A percentile compares a stretch with the other conserved stretches of the same genome.
Evolutionary conservation across 2,888 invertebrate genomes (phyloP).

Genomic region (Caenorhabditis sp.): DNA sequence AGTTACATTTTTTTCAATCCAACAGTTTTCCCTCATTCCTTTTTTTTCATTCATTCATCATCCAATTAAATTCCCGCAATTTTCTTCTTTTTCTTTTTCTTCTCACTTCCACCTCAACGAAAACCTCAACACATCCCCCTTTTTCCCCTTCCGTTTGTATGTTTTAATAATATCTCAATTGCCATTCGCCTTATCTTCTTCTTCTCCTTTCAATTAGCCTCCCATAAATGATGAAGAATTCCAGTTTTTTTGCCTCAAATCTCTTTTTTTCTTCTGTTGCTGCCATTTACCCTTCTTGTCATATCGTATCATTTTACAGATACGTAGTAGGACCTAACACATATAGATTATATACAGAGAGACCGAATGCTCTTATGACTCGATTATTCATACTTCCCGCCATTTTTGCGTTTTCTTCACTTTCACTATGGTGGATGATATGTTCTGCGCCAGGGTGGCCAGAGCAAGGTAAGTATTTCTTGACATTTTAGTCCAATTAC

Average conservation of each 20-base stretch:
- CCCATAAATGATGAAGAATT: neutral
- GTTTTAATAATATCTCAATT: neutral
- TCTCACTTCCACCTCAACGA: no score
- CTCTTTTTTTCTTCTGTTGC: neutral
- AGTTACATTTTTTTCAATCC: no score
- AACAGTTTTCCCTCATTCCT: neutral
- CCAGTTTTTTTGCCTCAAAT: neutral
- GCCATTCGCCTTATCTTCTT: neutral
- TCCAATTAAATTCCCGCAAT: neutral
- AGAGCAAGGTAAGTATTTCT: conserved; percentile 39
- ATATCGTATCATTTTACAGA: neutral
- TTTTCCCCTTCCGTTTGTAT: neutral
- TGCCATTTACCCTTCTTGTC: neutral
- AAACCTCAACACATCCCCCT: neutral
- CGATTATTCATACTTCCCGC: conserved; percentile 67
- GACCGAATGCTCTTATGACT: conserved; percentile 45
- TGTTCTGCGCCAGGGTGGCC: conserved; percentile 68
- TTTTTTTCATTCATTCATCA: neutral
- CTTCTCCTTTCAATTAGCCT: neutral
- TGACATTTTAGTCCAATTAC: no score
- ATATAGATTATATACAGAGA: neutral
- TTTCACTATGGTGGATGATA: conserved; percentile 67
- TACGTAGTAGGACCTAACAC: no score
- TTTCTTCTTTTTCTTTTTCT: neutral
- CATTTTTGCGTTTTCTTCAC: conserved; percentile 65